phyloP scores from a whole-genome alignment of 1,140 invertebrate genomes.

The Platyura marginata region DNA sequence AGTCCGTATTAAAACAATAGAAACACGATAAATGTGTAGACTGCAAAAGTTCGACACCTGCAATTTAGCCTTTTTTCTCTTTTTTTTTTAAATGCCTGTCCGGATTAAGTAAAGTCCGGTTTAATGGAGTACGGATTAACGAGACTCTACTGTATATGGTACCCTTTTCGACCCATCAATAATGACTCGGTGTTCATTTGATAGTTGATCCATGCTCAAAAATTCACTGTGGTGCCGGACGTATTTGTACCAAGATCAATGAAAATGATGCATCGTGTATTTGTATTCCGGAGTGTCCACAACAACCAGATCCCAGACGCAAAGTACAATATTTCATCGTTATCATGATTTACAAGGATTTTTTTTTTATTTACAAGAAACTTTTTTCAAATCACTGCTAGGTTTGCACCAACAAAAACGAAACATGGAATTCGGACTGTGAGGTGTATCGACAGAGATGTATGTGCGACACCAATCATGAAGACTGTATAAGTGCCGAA shows the following conservation, averaged over 20 bases:
- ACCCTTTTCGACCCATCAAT: too few relatives aligned
- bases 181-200: too few relatives aligned
- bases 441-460: constrained; percentile 81
- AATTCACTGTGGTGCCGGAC: constrained; percentile 77
- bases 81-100: not conserved
- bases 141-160: too few relatives aligned
- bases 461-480: constrained; percentile 55
- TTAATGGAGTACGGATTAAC: too few relatives aligned
- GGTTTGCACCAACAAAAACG: constrained; percentile 88
- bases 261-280: constrained; percentile 61
- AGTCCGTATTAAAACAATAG: not conserved
- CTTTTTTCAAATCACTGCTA: constrained; percentile 20
- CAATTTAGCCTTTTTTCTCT: not conserved
- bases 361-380: not conserved
- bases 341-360: not conserved
- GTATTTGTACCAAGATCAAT: constrained; percentile 60
- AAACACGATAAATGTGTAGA: not conserved
- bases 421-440: constrained; percentile 85
- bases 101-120: too few relatives aligned
- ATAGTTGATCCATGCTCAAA: constrained; percentile 59
- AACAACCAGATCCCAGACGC: constrained; percentile 56
- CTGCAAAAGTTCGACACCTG: not conserved
- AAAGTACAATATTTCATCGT: too few relatives aligned
- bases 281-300: constrained; percentile 67
- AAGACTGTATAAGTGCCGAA: constrained; percentile 50